Percentiles rank a stretch among this genome's conserved stretches.
phyloP scores from a whole-genome alignment of 2,888 invertebrate species.

The Brachylomia viminalis region DNA sequence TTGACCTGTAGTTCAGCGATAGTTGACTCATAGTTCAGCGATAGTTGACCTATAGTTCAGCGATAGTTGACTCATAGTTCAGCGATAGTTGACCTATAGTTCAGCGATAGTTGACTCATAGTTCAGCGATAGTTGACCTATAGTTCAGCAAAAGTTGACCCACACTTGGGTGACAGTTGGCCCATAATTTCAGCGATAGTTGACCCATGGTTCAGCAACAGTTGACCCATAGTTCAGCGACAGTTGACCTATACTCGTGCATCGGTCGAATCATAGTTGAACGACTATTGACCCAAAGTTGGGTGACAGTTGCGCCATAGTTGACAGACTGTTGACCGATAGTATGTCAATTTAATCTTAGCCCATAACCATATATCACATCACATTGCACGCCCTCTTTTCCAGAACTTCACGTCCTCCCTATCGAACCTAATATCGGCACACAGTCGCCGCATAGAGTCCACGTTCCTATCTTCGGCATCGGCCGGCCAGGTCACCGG shows the following conservation, averaged over 20 bases:
- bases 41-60: not conserved
- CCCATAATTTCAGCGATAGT: no score
- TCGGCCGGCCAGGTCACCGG: slow-evolving; percentile 73
- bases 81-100: not conserved
- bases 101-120: not conserved
- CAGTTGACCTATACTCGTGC: not conserved
- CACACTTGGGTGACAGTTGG: no score
- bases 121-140: not conserved
- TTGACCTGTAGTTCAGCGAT: no score
- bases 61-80: no score
- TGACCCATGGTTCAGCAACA: not conserved
- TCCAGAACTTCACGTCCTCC: slow-evolving; percentile 77
- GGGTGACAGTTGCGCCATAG: not conserved
- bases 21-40: no score
- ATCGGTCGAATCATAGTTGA: not conserved
- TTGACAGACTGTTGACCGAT: no score
- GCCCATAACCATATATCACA: not conserved
- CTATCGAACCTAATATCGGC: slow-evolving; percentile 74
- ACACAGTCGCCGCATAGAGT: slow-evolving; percentile 81
- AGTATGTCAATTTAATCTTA: not conserved
- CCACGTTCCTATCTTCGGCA: slow-evolving; percentile 73
- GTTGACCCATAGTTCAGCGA: no score
- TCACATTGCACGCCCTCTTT: not conserved
- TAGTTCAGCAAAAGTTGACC: no score
- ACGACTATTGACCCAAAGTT: not conserved